A percentile compares a stretch with the other conserved stretches of the same genome.
Conservation (phyloP, 1,140 invertebrate species). For the Drosophila ohnishii region DNA sequence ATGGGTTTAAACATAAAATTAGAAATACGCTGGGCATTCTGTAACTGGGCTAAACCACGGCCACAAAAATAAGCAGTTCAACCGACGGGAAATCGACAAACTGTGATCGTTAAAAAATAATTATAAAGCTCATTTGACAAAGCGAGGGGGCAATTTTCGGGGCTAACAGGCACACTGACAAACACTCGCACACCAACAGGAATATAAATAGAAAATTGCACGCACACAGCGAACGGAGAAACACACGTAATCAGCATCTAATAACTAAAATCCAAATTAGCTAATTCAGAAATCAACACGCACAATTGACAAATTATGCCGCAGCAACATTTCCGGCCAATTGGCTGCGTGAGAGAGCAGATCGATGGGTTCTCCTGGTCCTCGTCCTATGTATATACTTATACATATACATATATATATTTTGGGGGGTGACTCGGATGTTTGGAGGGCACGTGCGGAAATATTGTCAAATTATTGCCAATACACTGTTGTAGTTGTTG, state of each 20-base stretch:
- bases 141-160: constrained; percentile 7
- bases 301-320: constrained; percentile 81
- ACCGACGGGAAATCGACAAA: constrained; percentile 36
- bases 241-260: constrained; percentile 73
- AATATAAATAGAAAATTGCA: constrained; percentile 21
- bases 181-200: neutral
- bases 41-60: constrained; percentile 33
- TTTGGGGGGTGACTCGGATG: constrained; percentile 1
- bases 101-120: constrained; percentile 62
- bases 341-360: constrained; percentile 66
- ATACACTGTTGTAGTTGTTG: constrained; percentile 29
- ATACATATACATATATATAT: neutral
- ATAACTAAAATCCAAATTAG: constrained; percentile 81
- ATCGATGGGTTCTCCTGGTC: constrained; percentile 3
- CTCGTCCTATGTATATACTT: neutral
- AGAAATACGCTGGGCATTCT: constrained; percentile 19
- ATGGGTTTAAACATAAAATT: constrained; percentile 41
- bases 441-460: constrained; percentile 57
- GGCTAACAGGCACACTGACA: neutral
- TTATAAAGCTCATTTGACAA: constrained; percentile 69
- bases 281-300: constrained; percentile 81
- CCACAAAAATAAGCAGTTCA: constrained; percentile 61
- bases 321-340: constrained; percentile 78
- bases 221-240: constrained; percentile 2
- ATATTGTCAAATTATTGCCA: constrained; percentile 71